Evolutionary conservation across 1,140 invertebrate species (phyloP), one percentile per base, ranked within the genome.

Genomic region (Euglossa dilemma): DNA sequence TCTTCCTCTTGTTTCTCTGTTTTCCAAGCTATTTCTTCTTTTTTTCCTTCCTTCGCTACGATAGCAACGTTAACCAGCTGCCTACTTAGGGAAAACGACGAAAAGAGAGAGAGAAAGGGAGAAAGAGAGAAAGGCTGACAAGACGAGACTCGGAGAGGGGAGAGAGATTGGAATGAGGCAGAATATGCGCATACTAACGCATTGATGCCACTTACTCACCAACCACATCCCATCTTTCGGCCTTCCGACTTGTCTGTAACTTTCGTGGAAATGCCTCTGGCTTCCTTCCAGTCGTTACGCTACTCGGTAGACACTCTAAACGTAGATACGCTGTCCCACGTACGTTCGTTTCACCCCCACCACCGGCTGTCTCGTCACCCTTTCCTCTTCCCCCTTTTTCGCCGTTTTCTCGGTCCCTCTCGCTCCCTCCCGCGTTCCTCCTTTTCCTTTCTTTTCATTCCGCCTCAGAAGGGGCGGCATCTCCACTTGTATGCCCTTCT

Each of bases 21-120:
- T 63, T 61, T 47, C 70, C 54, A 16, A 57, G 77, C 63, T 73
- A 52, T 69, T 64, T 57, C 71, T 69, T 63, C 28, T n/a, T 59
- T 83, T 67, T 57, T 36, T 4, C 47, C 16, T 78, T 18, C 45
- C 25, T 84, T 73, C 56, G 66, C 76, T 80, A 76, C 74, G 80
- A 85, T 85, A 85, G 84, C 84, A 78, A 77, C 84, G 80, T 84
- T 75, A 81, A 85, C 83, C 83, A 85, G 78, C 83, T 85, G 83
- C 56, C 78, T 85, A 81, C 76, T 78, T 83, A 79, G 69, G 80
- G 82, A 52, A 80, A 52, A 57, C 52, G 47, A 50, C 52, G 45
- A 52, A 66, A 23, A 36, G 47, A 79, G 67, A 47, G 61, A 77
- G n/a, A n/a, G n/a, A n/a, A n/a, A n/a, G n/a, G n/a, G 74, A 78